Evolutionary conservation across 2,113 vertebrate genomes (phyloP).

Genomic region (Orcinus orca): DNA sequence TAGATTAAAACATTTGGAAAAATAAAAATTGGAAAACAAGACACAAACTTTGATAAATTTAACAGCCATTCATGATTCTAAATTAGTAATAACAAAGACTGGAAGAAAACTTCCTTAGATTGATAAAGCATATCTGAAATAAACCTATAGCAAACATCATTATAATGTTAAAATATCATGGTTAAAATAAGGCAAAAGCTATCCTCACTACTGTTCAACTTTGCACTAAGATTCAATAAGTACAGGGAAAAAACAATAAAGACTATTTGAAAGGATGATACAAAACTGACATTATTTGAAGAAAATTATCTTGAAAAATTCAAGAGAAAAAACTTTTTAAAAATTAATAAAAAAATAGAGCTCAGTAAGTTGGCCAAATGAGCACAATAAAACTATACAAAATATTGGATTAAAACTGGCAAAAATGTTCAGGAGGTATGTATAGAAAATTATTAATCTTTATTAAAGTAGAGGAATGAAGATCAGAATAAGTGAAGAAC

Average conservation of each 20-base stretch:
- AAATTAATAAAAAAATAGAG: not conserved
- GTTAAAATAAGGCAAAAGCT: not conserved
- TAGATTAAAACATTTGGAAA: not conserved
- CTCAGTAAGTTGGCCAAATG: not conserved
- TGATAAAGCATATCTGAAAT: not conserved
- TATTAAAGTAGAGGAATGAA: not conserved
- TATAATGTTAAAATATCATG: not conserved
- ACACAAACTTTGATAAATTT: not conserved
- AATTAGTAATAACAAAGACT: not conserved
- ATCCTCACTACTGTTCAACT: not conserved
- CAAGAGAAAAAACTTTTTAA: not conserved
- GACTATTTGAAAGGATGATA: not conserved
- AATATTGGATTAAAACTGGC: not conserved
- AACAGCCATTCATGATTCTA: not conserved
- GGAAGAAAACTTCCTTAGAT: not conserved
- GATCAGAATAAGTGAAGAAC: not conserved
- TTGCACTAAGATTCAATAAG: not conserved
- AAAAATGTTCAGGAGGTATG: not conserved
- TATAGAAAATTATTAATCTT: not conserved
- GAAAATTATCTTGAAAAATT: not conserved
- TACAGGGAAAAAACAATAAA: not conserved
- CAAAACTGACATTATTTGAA: not conserved
- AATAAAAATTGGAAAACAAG: not conserved
- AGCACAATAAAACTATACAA: not conserved
- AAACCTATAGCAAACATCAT: not conserved